These are phyloP conservation scores for Leptogaster cylindrica DNA, from an alignment of 2,888 invertebrate genomes.

Conservation along the genomic window DNA sequence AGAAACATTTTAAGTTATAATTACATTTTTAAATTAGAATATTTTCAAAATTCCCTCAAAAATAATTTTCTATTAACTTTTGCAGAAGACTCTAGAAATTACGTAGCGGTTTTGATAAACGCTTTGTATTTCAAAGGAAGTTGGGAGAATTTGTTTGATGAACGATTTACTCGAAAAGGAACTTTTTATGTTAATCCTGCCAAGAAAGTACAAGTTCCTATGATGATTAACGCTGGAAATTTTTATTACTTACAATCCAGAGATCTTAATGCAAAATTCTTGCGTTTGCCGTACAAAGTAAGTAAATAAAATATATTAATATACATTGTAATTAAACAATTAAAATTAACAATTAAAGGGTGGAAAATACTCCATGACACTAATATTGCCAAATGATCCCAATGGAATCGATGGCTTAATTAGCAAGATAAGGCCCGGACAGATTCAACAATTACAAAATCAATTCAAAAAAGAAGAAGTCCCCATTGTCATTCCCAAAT, in stretches of 20 bases:
- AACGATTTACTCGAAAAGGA: background rate
- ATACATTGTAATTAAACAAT: background rate
- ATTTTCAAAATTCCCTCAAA: too few relatives aligned
- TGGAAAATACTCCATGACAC: background rate
- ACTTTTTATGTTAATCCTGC: background rate
- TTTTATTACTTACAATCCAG: conserved; percentile 1
- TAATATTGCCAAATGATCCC: background rate
- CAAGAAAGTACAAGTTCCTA: background rate
- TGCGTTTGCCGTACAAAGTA: conserved; percentile 2
- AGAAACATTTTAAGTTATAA: too few relatives aligned
- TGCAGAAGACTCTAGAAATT: background rate
- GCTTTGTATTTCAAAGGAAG: background rate
- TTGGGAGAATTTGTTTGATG: background rate
- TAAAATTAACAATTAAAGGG: background rate
- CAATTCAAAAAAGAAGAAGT: background rate
- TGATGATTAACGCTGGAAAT: background rate
- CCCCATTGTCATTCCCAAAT: background rate
- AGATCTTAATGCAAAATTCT: background rate
- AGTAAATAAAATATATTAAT: background rate
- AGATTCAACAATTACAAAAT: background rate
- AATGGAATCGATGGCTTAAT: background rate
- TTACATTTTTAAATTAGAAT: too few relatives aligned
- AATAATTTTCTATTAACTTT: too few relatives aligned
- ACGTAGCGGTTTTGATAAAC: background rate
- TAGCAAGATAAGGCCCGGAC: background rate